phyloP scores from a whole-genome alignment of 2,797 vertebrate species.

The Netta rufina region DNA sequence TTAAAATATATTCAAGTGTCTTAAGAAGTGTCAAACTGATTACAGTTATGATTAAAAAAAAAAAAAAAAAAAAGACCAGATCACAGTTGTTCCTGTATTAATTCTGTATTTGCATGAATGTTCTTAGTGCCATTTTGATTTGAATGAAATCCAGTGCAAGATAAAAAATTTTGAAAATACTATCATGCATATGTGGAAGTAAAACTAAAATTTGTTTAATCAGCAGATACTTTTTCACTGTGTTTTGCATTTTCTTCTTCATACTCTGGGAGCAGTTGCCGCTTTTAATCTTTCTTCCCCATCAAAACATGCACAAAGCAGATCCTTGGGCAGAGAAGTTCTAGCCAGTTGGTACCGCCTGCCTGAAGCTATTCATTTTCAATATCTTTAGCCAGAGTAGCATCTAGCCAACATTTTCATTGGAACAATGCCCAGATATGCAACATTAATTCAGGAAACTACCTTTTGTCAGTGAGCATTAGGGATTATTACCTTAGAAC shows the following conservation, averaged over 20 bases:
- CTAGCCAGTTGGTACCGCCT: not conserved
- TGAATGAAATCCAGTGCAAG: not conserved
- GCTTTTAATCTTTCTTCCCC: not conserved
- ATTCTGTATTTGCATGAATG: not conserved
- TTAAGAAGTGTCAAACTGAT: not conserved
- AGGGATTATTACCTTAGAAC: slow-evolving; percentile 35
- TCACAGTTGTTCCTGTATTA: not conserved
- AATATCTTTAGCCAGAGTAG: not conserved
- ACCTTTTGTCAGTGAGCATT: slow-evolving; percentile 38
- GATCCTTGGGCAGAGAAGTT: not conserved
- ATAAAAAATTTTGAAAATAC: fast-evolving
- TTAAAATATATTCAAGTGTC: not conserved
- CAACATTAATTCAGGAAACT: slow-evolving; percentile 57
- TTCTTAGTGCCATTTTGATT: not conserved
- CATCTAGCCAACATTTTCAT: slow-evolving; percentile 47
- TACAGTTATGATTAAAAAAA: not conserved
- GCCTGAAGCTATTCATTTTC: slow-evolving; percentile 12
- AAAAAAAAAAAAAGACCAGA: not conserved
- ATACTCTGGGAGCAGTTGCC: not conserved
- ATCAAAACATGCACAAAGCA: not conserved
- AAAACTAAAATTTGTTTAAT: not conserved
- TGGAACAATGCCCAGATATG: slow-evolving; percentile 41
- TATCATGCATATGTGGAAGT: not conserved
- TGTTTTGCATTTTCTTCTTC: not conserved
- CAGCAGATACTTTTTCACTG: not conserved